phyloP scores from a whole-genome alignment of 1,140 invertebrate species.

The Bombus picipes region DNA sequence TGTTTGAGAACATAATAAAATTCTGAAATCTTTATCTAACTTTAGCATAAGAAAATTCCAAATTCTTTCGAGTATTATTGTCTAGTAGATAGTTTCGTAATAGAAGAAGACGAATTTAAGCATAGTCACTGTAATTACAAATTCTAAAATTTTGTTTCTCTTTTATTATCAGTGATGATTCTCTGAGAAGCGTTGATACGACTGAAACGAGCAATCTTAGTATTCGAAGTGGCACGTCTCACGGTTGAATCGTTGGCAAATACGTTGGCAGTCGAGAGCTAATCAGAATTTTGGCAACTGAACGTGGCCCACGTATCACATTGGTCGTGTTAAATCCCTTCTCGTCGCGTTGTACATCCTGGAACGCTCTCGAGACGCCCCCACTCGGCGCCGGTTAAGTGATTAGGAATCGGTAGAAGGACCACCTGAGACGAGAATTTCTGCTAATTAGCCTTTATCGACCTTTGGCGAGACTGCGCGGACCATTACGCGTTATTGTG shows the following conservation, averaged over 20 bases:
- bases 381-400: slow-evolving; percentile 27
- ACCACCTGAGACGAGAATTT: slow-evolving; percentile 51
- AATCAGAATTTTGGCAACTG: slow-evolving; percentile 26
- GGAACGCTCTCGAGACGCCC: slow-evolving; percentile 15
- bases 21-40: background rate
- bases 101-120: no score
- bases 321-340: background rate
- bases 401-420: slow-evolving; percentile 47
- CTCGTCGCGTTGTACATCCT: slow-evolving; percentile 2
- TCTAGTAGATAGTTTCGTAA: no score
- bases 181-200: background rate
- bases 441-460: slow-evolving; percentile 55
- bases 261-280: background rate
- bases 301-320: slow-evolving; percentile 12
- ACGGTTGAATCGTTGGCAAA: background rate
- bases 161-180: background rate
- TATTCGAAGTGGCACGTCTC: background rate
- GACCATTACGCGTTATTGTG: slow-evolving; percentile 56
- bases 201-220: slow-evolving; percentile 1
- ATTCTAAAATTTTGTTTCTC: background rate
- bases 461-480: slow-evolving; percentile 38
- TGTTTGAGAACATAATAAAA: background rate
- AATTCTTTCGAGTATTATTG: no score
- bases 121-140: background rate
- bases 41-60: no score